Evolutionary conservation across 2,113 vertebrate species (phyloP), one percentile per base, ranked within the genome.

Genomic region (Neoarius graeffei): DNA sequence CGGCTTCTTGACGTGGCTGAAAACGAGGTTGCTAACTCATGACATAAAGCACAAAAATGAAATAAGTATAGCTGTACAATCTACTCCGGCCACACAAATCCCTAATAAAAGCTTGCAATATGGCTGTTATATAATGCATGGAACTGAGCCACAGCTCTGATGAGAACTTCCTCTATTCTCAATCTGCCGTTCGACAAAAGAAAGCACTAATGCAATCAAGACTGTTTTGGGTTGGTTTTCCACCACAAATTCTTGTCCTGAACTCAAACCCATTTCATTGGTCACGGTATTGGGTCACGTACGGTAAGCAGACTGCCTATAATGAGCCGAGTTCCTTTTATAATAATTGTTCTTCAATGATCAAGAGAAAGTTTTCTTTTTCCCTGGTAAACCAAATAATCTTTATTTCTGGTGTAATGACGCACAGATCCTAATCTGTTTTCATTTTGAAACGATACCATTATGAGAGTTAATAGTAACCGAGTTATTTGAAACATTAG

Each of bases 61-160:
- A 42, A 9, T 20, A 50, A 17, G 6, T 17, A 7, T 57, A 15
- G 23, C 4, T 74, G 20, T 76, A 23, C 73, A 76, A 25, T 50
- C 48, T 13, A 52, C 10, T 77, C 48, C 74, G 57, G 6, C 5
- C 6, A 8, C 7, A 54, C 23, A 7, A 57, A 17, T 56, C 74
- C 25, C 20, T 6, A 20, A 10, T n/a, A n/a, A 77, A 52, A n/a
- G 27, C 11, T 14, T 54, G 48, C 9, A n/a, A 1, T 52, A 54
- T 9, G 5, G 25, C 25, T 9, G 54, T 81, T 57, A 81, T 56
- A 57, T 56, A 81, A 57, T 15, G 19, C 77, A 59, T 81, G 79
- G 25, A 60, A 20, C 9, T 59, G 56, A 81, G 79, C 25, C 79
- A 81, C 79, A 81, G 27, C 15, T 59, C 56, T 81, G 79, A 81